Conservation (phyloP, 2,888 invertebrate species). For the Stramonita haemastoma region DNA sequence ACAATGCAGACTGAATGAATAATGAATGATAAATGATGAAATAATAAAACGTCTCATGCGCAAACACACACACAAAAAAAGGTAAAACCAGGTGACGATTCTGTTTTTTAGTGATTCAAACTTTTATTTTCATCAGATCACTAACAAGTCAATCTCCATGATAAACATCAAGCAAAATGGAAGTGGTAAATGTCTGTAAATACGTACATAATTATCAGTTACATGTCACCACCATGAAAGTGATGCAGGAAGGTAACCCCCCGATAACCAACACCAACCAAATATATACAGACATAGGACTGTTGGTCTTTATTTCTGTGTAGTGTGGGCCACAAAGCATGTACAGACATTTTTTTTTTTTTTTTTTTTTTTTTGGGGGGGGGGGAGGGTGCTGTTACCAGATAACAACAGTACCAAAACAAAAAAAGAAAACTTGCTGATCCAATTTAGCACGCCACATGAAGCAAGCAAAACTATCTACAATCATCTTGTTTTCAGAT, state of each 20-base stretch:
- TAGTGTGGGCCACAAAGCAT: slow-evolving; percentile 11
- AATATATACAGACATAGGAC: slow-evolving; percentile 16
- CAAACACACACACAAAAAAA: not conserved
- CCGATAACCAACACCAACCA: slow-evolving; percentile 17
- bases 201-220: not conserved
- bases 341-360: not conserved
- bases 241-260: slow-evolving; percentile 1
- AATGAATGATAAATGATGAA: too few relatives aligned
- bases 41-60: too few relatives aligned
- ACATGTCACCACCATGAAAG: not conserved
- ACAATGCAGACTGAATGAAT: too few relatives aligned
- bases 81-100: not conserved
- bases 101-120: not conserved
- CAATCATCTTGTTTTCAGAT: not conserved
- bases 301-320: slow-evolving; percentile 20
- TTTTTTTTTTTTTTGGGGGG: too few relatives aligned
- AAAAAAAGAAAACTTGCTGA: not conserved
- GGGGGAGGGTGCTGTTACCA: too few relatives aligned
- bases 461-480: not conserved
- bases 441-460: not conserved
- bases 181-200: not conserved
- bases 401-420: not conserved
- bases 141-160: slow-evolving; percentile 20
- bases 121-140: slow-evolving; percentile 28
- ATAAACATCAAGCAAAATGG: slow-evolving; percentile 1